Percentiles rank a stretch among this genome's conserved stretches.
These are phyloP conservation scores for Lamprotornis superbus DNA, from an alignment of 2,113 vertebrate genomes.

Conservation along the genomic window DNA sequence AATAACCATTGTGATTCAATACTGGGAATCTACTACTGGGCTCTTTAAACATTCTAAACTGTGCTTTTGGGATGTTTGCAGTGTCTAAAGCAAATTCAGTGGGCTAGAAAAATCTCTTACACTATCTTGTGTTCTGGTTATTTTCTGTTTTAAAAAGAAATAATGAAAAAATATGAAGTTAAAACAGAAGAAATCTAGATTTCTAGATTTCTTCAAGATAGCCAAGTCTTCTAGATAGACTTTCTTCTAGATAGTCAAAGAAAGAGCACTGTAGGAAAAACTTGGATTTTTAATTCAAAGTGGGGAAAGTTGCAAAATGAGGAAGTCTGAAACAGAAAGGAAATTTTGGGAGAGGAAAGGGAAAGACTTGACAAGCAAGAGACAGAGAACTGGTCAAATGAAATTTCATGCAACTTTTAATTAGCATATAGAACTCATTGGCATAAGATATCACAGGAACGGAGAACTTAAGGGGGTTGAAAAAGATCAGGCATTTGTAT, in stretches of 20 bases:
- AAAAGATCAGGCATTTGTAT: not conserved
- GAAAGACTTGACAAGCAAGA: not conserved
- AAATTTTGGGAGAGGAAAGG: not conserved
- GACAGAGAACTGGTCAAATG: not conserved
- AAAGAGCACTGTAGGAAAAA: not conserved
- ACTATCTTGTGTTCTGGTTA: not conserved
- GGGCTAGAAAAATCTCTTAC: not conserved
- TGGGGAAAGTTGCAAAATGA: not conserved
- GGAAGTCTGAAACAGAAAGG: not conserved
- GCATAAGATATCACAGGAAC: not conserved
- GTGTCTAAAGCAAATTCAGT: not conserved
- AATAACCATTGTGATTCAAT: not conserved
- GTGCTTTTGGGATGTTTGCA: not conserved
- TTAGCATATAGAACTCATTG: not conserved
- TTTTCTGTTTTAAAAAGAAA: not conserved
- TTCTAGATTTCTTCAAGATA: not conserved
- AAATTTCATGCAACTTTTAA: not conserved
- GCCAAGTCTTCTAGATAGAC: too few species aligned
- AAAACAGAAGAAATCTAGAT: not conserved
- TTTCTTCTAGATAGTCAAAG: not conserved
- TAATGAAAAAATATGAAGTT: not conserved
- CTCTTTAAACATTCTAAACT: not conserved
- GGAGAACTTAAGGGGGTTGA: not conserved
- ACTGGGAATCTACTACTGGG: not conserved
- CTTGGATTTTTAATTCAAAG: not conserved